phyloP scores from a whole-genome alignment of 2,888 invertebrate species.

The Thereva nobilitata region DNA sequence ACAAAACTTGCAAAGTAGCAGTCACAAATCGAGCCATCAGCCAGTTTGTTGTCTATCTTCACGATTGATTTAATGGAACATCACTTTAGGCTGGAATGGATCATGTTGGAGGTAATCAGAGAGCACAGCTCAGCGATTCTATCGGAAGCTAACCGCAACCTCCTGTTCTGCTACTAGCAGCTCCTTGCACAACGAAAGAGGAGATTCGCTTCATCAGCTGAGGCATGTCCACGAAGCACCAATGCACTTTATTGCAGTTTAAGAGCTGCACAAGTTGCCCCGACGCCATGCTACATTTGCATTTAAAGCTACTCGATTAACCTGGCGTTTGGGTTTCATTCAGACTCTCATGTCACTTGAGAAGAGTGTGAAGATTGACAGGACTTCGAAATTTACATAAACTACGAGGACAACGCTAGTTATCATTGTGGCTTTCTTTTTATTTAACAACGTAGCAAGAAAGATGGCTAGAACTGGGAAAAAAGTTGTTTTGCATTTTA shows the following conservation, averaged over 20 bases:
- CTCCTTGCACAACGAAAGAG: neutral
- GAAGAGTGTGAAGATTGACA: conserved; percentile 34
- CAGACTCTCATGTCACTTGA: conserved; percentile 13
- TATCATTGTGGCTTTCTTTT: no score
- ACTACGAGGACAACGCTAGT: conserved; percentile 8
- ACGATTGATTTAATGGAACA: conserved; percentile 28
- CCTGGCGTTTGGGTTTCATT: conserved; percentile 11
- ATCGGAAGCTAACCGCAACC: conserved; percentile 8
- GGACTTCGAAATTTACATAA: conserved; percentile 30
- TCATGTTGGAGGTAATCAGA: conserved; percentile 29
- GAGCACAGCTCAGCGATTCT: conserved; percentile 15
- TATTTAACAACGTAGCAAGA: no score
- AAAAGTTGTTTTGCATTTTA: no score
- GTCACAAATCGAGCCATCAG: neutral
- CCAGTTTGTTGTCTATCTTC: conserved; percentile 10
- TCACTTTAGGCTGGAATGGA: conserved; percentile 30
- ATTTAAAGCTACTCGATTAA: conserved; percentile 26
- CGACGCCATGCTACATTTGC: conserved; percentile 33
- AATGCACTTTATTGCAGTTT: conserved; percentile 29
- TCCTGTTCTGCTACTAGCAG: neutral
- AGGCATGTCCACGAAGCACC: conserved; percentile 13
- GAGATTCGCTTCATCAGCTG: conserved; percentile 24
- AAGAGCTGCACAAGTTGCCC: conserved; percentile 25
- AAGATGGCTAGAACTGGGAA: no score
- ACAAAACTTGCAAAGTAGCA: conserved; percentile 4